Conservation (phyloP, 2,888 invertebrate species). For the Chrysomela aeneicollis region DNA sequence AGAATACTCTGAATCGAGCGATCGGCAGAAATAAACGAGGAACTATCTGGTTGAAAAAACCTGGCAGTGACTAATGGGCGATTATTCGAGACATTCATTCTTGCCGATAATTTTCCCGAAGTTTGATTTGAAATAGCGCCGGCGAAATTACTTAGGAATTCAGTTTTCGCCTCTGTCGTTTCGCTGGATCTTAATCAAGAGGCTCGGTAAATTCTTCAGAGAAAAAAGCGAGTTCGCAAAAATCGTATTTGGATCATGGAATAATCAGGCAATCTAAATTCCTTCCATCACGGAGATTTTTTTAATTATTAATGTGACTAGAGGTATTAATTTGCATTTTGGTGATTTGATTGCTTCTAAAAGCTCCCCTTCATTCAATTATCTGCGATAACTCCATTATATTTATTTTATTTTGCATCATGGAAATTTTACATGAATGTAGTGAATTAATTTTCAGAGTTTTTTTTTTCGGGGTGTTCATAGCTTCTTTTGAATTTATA, state of each 20-base stretch:
- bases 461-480: too few relatives aligned
- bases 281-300: slow-evolving; percentile 26
- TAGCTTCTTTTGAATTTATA: too few relatives aligned
- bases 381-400: too few relatives aligned
- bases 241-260: slow-evolving; percentile 27
- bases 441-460: too few relatives aligned
- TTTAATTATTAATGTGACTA: slow-evolving; percentile 13
- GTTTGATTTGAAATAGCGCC: slow-evolving; percentile 9
- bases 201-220: slow-evolving; percentile 19
- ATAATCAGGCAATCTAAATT: slow-evolving; percentile 39
- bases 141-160: slow-evolving; percentile 11
- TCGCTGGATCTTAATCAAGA: slow-evolving; percentile 25
- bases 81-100: slow-evolving; percentile 6
- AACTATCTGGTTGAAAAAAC: neutral
- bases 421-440: too few relatives aligned
- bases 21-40: too few relatives aligned
- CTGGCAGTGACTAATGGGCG: neutral
- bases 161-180: slow-evolving; percentile 6
- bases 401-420: too few relatives aligned
- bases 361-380: too few relatives aligned
- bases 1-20: too few relatives aligned
- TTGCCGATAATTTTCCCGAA: slow-evolving; percentile 10
- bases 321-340: slow-evolving; percentile 21
- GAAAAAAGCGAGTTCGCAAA: slow-evolving; percentile 21
- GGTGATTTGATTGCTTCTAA: neutral